Base-by-base conservation (phyloP, 2,888 invertebrate species). In the Smittia sp. region DNA sequence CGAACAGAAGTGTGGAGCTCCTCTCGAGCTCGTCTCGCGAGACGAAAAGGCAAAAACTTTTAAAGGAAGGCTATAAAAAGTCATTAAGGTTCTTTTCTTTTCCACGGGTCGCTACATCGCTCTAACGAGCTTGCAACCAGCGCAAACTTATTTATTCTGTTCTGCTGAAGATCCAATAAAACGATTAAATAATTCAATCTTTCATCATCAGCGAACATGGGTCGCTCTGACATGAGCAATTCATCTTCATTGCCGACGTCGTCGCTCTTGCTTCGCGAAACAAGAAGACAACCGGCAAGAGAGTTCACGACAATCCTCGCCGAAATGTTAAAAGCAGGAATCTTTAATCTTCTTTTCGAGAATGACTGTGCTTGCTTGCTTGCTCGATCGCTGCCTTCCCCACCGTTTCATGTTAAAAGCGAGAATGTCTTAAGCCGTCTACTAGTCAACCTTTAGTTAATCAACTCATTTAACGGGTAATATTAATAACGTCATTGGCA, bases 161-260 rank as follows among this genome's bases (percentile, higher is more conserved):
- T 58, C 24, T 58, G 20, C 4, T 58, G 22, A 58, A 54, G 32
- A 70, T 70, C 54, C 70, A 70, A 70, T 70, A 70, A 70, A 70
- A 32, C 70, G 70, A 70, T 70, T 70, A 70, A 70, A 70, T 70
- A 70, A 70, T 70, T 70, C 70, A 70, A 70, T 70, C 70, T 70
- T 70, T 70, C 70, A 70, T 70, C 70, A 70, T 70, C 70, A 70
- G 58, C 20, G 58, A 58, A 54, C 70, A 68, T 68, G 39, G 68
- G 24, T 39, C 24, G 46, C 24, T 58, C 46, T 70, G 70, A 70
- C 70, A 70, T 70, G 70, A 70, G 70, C 46, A 70, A 70, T 70
- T 58, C 58, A 70, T 70, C 70, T 70, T 70, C 70, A 70, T 70
- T 70, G 25, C 46, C 46, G 46, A 46, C 46, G 46, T 46, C 46